phyloP scores from a whole-genome alignment of 2,888 invertebrate genomes.

The Rhogogaster chlorosoma region DNA sequence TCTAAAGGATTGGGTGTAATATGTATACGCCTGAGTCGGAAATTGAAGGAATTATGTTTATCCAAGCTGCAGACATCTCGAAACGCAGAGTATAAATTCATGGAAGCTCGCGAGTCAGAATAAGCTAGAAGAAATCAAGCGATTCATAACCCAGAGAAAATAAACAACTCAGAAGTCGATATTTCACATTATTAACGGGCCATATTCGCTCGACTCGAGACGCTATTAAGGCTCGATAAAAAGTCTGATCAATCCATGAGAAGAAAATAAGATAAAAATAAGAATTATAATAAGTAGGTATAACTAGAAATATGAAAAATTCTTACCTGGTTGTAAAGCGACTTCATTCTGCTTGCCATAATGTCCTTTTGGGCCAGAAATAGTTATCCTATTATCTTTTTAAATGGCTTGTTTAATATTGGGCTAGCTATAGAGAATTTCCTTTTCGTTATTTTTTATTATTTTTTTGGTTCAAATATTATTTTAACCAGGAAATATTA shows the following conservation, averaged over 20 bases:
- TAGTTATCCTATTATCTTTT: neutral
- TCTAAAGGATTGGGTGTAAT: neutral
- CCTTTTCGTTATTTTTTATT: neutral
- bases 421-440: neutral
- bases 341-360: conserved; percentile 70
- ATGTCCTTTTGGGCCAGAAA: neutral
- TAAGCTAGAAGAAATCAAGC: neutral
- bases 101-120: neutral
- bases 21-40: neutral
- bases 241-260: neutral
- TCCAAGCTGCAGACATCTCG: neutral
- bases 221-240: neutral
- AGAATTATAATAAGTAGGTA: no score
- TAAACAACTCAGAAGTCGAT: neutral
- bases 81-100: neutral
- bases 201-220: neutral
- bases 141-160: conserved; percentile 2
- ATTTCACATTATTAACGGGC: conserved; percentile 3
- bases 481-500: neutral
- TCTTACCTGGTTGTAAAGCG: conserved; percentile 67
- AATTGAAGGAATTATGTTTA: neutral
- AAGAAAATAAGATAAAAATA: neutral
- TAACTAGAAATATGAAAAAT: neutral
- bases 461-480: conserved; percentile 16
- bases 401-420: neutral